Conservation (phyloP, 2,113 vertebrate genomes). For the Deroptyus accipitrinus region DNA sequence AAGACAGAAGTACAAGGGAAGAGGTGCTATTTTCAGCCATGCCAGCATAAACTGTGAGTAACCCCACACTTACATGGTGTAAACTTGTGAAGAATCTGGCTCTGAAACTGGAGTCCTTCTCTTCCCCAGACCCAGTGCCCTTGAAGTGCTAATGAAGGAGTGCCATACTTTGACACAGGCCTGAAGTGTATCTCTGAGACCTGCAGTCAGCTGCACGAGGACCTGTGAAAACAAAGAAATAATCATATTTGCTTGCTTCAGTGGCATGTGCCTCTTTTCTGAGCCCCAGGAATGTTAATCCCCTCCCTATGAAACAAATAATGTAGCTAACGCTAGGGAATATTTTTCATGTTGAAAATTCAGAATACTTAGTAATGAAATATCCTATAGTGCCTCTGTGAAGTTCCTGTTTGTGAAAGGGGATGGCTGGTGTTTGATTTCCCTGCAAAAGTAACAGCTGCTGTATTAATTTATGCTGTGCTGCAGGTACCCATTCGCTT, state of each 20-base stretch:
- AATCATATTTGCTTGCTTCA: conserved; percentile 64
- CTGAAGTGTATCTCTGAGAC: conserved; percentile 41
- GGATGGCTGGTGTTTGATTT: conserved; percentile 51
- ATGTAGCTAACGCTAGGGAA: conserved; percentile 55
- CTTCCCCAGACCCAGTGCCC: conserved; percentile 19
- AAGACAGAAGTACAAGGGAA: background rate
- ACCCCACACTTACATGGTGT: background rate
- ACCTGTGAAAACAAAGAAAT: conserved; percentile 68
- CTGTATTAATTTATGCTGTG: conserved; percentile 47
- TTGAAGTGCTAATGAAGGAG: conserved; percentile 72
- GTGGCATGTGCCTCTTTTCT: conserved; percentile 38
- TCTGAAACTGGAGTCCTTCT: conserved; percentile 4
- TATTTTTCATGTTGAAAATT: conserved; percentile 62
- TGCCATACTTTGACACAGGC: conserved; percentile 1
- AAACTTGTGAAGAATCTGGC: background rate
- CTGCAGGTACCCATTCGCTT: conserved; percentile 8
- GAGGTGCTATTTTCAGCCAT: background rate
- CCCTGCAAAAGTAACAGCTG: conserved; percentile 26
- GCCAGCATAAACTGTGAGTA: background rate
- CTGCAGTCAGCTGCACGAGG: conserved; percentile 33
- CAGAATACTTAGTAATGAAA: conserved; percentile 55
- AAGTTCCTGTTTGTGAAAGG: conserved; percentile 59
- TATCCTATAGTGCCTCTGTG: conserved; percentile 30
- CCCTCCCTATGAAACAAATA: conserved; percentile 57
- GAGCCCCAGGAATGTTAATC: conserved; percentile 53